These are phyloP conservation scores for Drymodes brunneopygia DNA, from an alignment of 2,113 vertebrate species.

Conservation along the genomic window DNA sequence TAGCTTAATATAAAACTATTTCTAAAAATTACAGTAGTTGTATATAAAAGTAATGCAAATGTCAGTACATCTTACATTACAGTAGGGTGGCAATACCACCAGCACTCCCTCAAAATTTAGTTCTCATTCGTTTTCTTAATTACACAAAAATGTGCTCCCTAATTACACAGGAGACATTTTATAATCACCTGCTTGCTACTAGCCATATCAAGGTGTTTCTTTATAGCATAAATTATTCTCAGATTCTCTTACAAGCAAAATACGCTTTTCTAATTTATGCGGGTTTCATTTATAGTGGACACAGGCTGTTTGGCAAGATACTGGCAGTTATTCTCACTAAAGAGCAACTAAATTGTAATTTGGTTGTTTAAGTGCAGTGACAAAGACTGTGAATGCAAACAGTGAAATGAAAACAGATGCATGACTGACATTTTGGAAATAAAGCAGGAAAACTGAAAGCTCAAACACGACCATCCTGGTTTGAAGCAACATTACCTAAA, in stretches of 20 bases:
- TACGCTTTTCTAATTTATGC: not conserved
- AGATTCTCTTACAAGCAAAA: not conserved
- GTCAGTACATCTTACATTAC: not conserved
- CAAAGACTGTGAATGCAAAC: not conserved
- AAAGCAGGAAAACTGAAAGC: not conserved
- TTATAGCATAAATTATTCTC: constrained; percentile 17
- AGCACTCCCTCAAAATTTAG: not conserved
- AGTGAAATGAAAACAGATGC: not conserved
- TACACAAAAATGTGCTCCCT: constrained; percentile 9
- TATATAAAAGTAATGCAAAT: not conserved
- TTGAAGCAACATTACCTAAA: not conserved
- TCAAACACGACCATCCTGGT: not conserved
- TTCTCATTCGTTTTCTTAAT: constrained; percentile 51
- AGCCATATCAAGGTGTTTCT: constrained; percentile 20
- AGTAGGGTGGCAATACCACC: not conserved
- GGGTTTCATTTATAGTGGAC: constrained; percentile 39
- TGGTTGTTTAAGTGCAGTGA: constrained; percentile 26
- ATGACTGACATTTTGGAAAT: not conserved
- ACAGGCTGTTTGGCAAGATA: constrained; percentile 49
- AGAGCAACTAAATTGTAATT: constrained; percentile 55
- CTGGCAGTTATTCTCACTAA: constrained; percentile 57
- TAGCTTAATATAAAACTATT: not conserved
- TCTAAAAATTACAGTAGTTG: not conserved
- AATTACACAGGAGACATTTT: not conserved
- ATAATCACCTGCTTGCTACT: not conserved